Conservation (phyloP, 37 sponge, comb jelly and placozoan species). For the Bolinopsis microptera region DNA sequence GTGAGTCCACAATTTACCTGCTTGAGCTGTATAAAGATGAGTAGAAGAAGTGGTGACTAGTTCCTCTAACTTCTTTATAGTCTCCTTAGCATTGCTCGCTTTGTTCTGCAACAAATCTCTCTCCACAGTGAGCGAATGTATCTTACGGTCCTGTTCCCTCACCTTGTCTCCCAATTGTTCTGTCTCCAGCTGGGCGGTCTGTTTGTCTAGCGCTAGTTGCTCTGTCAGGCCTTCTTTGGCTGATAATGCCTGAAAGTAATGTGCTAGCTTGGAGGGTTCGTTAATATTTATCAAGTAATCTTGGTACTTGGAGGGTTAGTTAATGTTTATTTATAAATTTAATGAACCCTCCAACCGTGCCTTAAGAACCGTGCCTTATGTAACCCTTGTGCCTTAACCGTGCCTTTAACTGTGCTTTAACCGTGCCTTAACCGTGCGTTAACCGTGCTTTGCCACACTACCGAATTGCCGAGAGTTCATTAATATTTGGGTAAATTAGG, state of each 20-base stretch:
- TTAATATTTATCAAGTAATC: too few relatives aligned
- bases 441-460: too few relatives aligned
- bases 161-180: conserved; percentile 49
- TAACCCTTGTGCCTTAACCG: too few relatives aligned
- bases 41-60: conserved; percentile 25
- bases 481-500: too few relatives aligned
- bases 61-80: conserved; percentile 39
- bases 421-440: too few relatives aligned
- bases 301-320: too few relatives aligned
- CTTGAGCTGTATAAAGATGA: conserved; percentile 51
- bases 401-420: too few relatives aligned
- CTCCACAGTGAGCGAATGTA: conserved; percentile 54
- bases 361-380: too few relatives aligned
- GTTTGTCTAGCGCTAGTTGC: conserved; percentile 47
- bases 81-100: conserved; percentile 29
- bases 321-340: too few relatives aligned
- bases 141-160: conserved; percentile 4
- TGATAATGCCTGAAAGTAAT: conserved; percentile 46
- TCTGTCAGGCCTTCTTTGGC: conserved; percentile 11
- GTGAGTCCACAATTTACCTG: conserved; percentile 42
- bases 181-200: background rate
- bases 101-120: conserved; percentile 18
- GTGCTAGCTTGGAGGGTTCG: too few relatives aligned
- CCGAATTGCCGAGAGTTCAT: too few relatives aligned
- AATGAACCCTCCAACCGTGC: too few relatives aligned